These are phyloP conservation scores for Toxotes lorentzi DNA, from an alignment of 2,797 vertebrate genomes.

Conservation along the genomic window DNA sequence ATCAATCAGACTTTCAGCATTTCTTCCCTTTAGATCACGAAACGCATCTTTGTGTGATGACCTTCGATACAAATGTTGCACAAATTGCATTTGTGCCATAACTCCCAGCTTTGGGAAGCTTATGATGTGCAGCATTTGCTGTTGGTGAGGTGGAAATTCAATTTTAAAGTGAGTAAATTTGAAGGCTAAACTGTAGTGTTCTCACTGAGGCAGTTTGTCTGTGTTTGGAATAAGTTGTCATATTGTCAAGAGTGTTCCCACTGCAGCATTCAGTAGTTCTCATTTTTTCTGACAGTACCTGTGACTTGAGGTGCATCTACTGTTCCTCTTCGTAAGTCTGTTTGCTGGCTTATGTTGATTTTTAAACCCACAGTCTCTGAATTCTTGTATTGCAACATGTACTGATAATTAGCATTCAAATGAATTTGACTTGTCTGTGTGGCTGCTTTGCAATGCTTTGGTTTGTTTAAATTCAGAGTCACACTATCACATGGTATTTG, in stretches of 20 bases:
- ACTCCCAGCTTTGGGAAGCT: conserved; percentile 1
- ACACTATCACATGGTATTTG: background rate
- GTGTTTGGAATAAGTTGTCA: conserved; percentile 18
- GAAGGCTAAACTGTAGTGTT: conserved; percentile 10
- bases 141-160: conserved; percentile 26
- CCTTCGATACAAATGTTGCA: conserved; percentile 35
- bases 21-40: conserved; percentile 11
- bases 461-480: background rate
- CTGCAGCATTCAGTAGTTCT: conserved; percentile 5
- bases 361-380: conserved; percentile 11
- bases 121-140: background rate
- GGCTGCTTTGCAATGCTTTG: background rate
- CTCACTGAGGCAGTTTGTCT: background rate
- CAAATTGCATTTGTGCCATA: conserved; percentile 9
- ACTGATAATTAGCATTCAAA: conserved; percentile 5
- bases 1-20: background rate
- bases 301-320: background rate
- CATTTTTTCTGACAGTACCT: background rate
- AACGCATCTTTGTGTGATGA: conserved; percentile 36
- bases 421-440: conserved; percentile 9
- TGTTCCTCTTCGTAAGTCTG: conserved; percentile 12
- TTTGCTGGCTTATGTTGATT: background rate
- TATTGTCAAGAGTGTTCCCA: conserved; percentile 14
- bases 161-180: conserved; percentile 8
- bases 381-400: background rate